Base-by-base conservation (phyloP, 2,888 invertebrate genomes). In the Euplexia lucipara region DNA sequence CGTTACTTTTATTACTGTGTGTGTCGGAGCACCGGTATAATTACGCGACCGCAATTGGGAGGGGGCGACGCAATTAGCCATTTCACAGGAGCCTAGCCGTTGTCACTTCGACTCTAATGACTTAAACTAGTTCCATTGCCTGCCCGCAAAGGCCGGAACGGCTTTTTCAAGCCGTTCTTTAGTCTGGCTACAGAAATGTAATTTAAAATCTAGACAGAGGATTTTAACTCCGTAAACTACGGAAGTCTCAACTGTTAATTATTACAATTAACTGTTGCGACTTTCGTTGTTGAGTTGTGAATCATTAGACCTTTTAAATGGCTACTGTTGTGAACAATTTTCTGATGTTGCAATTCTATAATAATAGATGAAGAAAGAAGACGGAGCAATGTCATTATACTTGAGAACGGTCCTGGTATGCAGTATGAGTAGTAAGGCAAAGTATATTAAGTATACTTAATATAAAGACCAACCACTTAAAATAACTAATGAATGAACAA, bases 21-120 rank as follows among this genome's bases (percentile, higher is more conserved):
- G 73, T 69, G 70, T 66, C 51, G 62, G 75, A 60, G 61, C 66
- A 62, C 76, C 63, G 68, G 81, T 80, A 82, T 88, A 88, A 90
- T 90, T 87, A 87, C 83, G 76, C 75, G 67, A 68, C 78, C 82
- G 82, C 85, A 90, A 86, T 87, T 83, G 78, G 75, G 78, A 75
- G 77, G 73, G 76, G 78, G 81, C 72, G 79, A 75, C 81, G 84
- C 83, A 86, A 88, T 87, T 88, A 87, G 83, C 84, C 82, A 82
- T 83, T 82, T 81, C 78, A 81, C 82, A 77, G 76, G 65, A 79
- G 67, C 73, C 74, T 65, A 74, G 62, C 79, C 81, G 83, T 86
- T 86, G 86, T 84, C 87, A 84, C 84, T 83, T 70, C 73, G 72
- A 67, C 81, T 78, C 78, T 84, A 88, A 86, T 81, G 83, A 83